Evolutionary conservation across 2,888 invertebrate genomes (phyloP).

Genomic region (Maniola hyperantus): DNA sequence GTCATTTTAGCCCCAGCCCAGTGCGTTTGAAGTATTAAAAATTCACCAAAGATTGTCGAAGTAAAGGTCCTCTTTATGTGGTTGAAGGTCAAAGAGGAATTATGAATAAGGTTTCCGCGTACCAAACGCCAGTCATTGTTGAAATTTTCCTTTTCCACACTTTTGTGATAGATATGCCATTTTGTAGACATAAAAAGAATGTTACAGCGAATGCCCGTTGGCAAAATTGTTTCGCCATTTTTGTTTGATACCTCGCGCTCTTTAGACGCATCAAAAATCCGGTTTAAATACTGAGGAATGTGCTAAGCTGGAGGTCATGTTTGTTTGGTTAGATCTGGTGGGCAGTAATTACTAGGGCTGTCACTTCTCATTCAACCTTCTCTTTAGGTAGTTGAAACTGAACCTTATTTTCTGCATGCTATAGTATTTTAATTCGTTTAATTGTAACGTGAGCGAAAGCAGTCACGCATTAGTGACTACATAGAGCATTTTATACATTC

Average conservation of each 20-base stretch:
- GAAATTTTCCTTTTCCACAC: background rate
- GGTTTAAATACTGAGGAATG: background rate
- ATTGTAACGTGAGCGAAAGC: too few species aligned
- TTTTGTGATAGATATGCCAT: constrained; percentile 10
- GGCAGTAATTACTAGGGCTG: background rate
- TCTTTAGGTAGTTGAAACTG: background rate
- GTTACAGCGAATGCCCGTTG: background rate
- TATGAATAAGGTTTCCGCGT: background rate
- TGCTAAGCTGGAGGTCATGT: background rate
- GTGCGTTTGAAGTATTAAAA: background rate
- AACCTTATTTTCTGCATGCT: background rate
- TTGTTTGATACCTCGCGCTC: constrained; percentile 10
- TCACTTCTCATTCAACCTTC: background rate
- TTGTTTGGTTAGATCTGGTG: background rate
- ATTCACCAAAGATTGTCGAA: background rate
- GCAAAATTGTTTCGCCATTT: constrained; percentile 3
- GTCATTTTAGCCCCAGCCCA: background rate
- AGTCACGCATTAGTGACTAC: too few species aligned
- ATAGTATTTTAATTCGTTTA: too few species aligned
- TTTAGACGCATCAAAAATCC: background rate
- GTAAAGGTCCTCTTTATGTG: background rate
- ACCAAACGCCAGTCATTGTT: background rate
- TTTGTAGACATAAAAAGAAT: constrained; percentile 7
- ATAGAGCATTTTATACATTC: too few species aligned
- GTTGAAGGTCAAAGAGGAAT: background rate